phyloP scores from a whole-genome alignment of 2,888 invertebrate species.

The Junonia oenone region DNA sequence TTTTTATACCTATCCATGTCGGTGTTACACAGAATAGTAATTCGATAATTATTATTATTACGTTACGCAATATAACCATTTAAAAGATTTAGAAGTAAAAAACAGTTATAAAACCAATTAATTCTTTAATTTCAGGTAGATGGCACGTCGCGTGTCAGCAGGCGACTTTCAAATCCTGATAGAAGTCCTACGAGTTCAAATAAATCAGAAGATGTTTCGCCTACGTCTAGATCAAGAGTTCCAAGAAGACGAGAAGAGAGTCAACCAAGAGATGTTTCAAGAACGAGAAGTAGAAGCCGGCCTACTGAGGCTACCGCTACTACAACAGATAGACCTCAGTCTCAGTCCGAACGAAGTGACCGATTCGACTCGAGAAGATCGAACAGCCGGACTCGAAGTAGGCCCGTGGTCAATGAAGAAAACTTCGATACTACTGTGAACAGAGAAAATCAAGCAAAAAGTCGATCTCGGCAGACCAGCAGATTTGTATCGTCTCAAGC shows the following conservation, averaged over 20 bases:
- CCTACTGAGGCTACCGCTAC: slow-evolving; percentile 34
- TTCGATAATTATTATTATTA: too few species aligned
- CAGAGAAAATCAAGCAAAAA: slow-evolving; percentile 44
- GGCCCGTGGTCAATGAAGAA: slow-evolving; percentile 40
- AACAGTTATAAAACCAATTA: background rate
- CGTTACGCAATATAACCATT: too few species aligned
- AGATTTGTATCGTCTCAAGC: slow-evolving; percentile 28
- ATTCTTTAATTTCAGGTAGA: slow-evolving; percentile 53
- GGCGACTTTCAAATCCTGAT: slow-evolving; percentile 49
- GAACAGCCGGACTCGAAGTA: slow-evolving; percentile 53
- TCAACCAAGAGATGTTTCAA: slow-evolving; percentile 39
- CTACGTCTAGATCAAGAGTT: slow-evolving; percentile 51
- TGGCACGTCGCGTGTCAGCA: slow-evolving; percentile 48
- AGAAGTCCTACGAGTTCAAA: slow-evolving; percentile 40
- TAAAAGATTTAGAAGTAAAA: too few species aligned
- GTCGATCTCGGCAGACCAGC: slow-evolving; percentile 41
- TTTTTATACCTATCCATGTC: too few species aligned
- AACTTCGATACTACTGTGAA: slow-evolving; percentile 40
- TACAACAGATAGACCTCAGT: slow-evolving; percentile 38
- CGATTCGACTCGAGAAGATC: slow-evolving; percentile 63
- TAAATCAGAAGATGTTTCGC: slow-evolving; percentile 42
- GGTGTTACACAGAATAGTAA: too few species aligned
- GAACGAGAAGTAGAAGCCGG: slow-evolving; percentile 52
- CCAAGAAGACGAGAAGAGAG: slow-evolving; percentile 53
- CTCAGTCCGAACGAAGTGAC: slow-evolving; percentile 49